Evolutionary conservation across 2,888 invertebrate genomes (phyloP).

Genomic region (Blastobasis adustella): DNA sequence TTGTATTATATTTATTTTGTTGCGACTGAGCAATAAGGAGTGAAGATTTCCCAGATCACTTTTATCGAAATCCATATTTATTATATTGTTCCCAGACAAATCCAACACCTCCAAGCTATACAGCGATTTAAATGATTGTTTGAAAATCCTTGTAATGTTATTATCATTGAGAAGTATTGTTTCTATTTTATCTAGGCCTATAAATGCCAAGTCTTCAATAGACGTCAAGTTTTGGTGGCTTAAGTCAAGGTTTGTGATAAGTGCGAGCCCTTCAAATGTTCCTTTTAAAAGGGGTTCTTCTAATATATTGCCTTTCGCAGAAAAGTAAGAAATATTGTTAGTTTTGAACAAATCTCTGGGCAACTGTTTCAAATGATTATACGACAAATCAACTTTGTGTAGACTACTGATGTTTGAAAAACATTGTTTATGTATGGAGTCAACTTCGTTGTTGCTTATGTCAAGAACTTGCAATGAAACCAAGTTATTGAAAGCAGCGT

Average conservation of each 20-base stretch:
- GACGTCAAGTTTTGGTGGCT: conserved; percentile 33
- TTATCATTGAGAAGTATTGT: conserved; percentile 40
- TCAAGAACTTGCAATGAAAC: conserved; percentile 23
- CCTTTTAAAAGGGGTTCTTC: conserved; percentile 36
- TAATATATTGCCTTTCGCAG: conserved; percentile 31
- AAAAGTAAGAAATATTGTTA: conserved; percentile 32
- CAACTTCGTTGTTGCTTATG: conserved; percentile 36
- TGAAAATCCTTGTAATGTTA: conserved; percentile 26
- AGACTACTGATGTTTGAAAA: conserved; percentile 25
- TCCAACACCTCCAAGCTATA: conserved; percentile 30
- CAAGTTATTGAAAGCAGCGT: conserved; percentile 26
- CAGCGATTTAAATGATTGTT: conserved; percentile 33
- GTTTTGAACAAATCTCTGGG: conserved; percentile 38
- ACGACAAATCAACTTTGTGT: conserved; percentile 30
- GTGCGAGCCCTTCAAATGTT: conserved; percentile 39
- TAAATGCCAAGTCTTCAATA: conserved; percentile 43
- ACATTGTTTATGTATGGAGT: conserved; percentile 21
- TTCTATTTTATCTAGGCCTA: conserved; percentile 27
- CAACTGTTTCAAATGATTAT: conserved; percentile 35
- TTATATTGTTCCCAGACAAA: conserved; percentile 42
- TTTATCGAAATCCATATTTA: conserved; percentile 35
- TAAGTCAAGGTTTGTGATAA: conserved; percentile 30
- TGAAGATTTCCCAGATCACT: conserved; percentile 32
- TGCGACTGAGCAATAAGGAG: conserved; percentile 31
- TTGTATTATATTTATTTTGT: conserved; percentile 33